Evolutionary conservation across 2,113 vertebrate species (phyloP).

Genomic region (Prunella fulvescens): DNA sequence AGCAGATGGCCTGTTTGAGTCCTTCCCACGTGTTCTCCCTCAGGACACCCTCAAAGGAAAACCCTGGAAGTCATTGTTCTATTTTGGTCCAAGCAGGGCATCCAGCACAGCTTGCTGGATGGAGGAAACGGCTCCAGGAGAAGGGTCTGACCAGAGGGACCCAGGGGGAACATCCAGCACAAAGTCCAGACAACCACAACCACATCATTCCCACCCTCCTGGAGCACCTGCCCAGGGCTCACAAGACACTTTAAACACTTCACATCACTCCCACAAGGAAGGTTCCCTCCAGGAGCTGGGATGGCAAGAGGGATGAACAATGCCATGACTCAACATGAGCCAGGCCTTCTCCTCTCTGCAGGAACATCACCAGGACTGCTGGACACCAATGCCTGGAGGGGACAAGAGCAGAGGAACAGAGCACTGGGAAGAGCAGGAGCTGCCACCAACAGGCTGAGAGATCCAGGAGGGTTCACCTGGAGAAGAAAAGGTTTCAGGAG

Average conservation of each 20-base stretch:
- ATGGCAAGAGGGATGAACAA: background rate
- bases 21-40: constrained; percentile 6
- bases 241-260: background rate
- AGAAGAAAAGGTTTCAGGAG: background rate
- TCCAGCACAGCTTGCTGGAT: background rate
- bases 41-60: constrained; percentile 19
- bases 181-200: background rate
- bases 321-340: background rate
- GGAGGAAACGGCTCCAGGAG: background rate
- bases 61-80: background rate
- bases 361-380: background rate
- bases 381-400: background rate
- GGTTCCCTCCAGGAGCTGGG: background rate
- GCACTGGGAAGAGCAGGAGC: background rate
- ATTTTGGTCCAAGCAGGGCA: background rate
- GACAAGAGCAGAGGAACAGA: background rate
- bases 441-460: background rate
- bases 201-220: background rate
- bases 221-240: background rate
- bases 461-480: background rate
- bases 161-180: no score
- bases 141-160: background rate
- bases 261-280: background rate
- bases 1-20: background rate
- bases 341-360: background rate